Base-by-base conservation (phyloP, 2,797 vertebrate species). In the Semotilus atromaculatus region DNA sequence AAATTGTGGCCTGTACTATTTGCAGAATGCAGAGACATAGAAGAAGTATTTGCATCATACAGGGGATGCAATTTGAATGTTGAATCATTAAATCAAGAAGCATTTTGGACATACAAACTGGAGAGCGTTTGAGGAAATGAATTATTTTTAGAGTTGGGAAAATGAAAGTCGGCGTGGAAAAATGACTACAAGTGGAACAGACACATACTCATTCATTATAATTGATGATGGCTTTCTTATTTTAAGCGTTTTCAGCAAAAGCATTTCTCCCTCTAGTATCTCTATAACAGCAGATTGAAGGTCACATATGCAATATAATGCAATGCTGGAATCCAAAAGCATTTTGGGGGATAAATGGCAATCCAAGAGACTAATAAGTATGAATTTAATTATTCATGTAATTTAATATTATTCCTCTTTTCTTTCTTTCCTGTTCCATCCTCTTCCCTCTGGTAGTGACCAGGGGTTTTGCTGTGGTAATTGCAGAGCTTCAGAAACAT, bases 401-500 rank as follows among this genome's bases (percentile, higher is more conserved):
- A 31, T 82, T 86, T 75, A 78, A 82, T 38, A 58, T 77, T 77
- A 45, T 70, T 76, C 73, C 7, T 75, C 45, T 79, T 87, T 72
- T 87, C 89, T 80, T 86, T 78, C 82, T 77, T 85, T 78, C 77
- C 83, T 77, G 18, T 55, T 80, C 45, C n/a, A 19, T 78, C 45
- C 62, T 67, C 72, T 60, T 75, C 66, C 90, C 90, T 86, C 89
- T 84, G 88, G 89, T 92, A 91, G 89, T 45, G 89, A 92, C 90
- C 87, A 92, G 85, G 76, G 86, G 91, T 90, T 80, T 71, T 80
- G 90, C 89, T 87, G 90, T 83, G 71, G 87, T 94, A 95, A 94
- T 95, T 94, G 93, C 88, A 90, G 90, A 89, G 89, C 92, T 93
- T 94, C 93, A 90, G 88, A 93, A 94, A 94, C 90, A 94, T 93